Evolutionary conservation across 2,888 invertebrate genomes (phyloP), one percentile per base, ranked within the genome.

Genomic region (Thereva nobilitata): DNA sequence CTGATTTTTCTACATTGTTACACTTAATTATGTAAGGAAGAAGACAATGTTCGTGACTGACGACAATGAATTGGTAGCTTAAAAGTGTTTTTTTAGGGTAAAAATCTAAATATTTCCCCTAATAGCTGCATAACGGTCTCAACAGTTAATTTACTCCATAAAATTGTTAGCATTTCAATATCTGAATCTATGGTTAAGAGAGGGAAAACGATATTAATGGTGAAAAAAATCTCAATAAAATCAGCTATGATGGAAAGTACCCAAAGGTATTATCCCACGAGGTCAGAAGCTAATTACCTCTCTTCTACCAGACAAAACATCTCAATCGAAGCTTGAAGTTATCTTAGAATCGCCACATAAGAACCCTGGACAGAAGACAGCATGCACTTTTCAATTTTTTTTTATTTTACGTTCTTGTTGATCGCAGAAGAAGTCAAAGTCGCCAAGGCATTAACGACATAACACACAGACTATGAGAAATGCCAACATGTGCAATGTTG

Each of bases 231-330:
- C 40, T 9, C n/a, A 35, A 54, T 38, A 52, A 23, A 23, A 23
- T 7, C n/a, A n/a, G 44, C 44, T 44, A 9, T 9, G 44, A 38
- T 4, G 10, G 47, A 12, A 6, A 37, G 40, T 49, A 45, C 47
- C 7, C 47, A 47, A 34, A 12, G 38, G 59, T 47, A 37, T 47
- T 59, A 47, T 59, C 59, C 59, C 59, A 59, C 59, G 47, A 49
- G 59, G 47, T 59, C 59, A 59, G 40, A 59, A 59, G 59, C 49
- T 59, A 59, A 59, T 59, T 59, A 59, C 59, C 38, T 59, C 45
- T 59, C 23, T 23, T 49, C 59, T 45, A 45, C 10, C 47, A 59
- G 37, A 59, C 47, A 47, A 47, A 47, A 59, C 59, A 59, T 37
- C 59, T 59, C 59, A 59, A 59, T 59, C 49, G 59, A 45, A 59